Conservation (phyloP, 2,797 vertebrate species). For the Onychomys leucogaster region DNA sequence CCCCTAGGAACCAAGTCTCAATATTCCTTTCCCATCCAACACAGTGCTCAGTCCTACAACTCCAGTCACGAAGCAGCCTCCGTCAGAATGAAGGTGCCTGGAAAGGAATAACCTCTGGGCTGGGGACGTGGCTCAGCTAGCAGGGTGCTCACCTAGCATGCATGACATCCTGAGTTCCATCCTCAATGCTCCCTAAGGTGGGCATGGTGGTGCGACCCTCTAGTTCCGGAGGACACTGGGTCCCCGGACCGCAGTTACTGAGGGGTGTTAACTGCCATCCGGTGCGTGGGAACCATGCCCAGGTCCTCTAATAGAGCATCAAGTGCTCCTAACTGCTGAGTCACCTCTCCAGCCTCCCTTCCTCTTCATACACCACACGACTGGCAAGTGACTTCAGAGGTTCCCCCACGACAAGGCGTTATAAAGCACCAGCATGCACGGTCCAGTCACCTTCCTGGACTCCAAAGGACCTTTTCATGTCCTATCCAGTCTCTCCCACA, state of each 20-base stretch:
- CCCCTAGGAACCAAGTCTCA: background rate
- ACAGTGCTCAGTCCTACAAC: background rate
- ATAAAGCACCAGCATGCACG: background rate
- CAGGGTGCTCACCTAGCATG: background rate
- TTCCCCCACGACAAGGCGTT: background rate
- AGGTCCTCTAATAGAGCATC: background rate
- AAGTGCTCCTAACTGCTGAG: background rate
- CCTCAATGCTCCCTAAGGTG: background rate
- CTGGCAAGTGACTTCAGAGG: background rate
- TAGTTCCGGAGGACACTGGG: background rate
- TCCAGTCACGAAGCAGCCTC: background rate
- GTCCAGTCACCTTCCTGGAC: background rate
- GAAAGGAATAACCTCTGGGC: background rate
- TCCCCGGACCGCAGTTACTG: background rate
- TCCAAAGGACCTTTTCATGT: background rate
- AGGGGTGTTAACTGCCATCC: no score
- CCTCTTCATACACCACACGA: background rate
- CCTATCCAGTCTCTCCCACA: background rate
- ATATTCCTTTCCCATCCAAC: background rate
- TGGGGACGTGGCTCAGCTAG: background rate
- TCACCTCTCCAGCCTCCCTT: background rate
- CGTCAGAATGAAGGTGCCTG: background rate
- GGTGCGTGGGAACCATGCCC: background rate
- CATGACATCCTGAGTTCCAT: background rate
- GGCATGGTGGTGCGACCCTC: background rate